These are phyloP conservation scores for Eristalis intricaria DNA, from an alignment of 2,888 invertebrate genomes.

Conservation along the genomic window DNA sequence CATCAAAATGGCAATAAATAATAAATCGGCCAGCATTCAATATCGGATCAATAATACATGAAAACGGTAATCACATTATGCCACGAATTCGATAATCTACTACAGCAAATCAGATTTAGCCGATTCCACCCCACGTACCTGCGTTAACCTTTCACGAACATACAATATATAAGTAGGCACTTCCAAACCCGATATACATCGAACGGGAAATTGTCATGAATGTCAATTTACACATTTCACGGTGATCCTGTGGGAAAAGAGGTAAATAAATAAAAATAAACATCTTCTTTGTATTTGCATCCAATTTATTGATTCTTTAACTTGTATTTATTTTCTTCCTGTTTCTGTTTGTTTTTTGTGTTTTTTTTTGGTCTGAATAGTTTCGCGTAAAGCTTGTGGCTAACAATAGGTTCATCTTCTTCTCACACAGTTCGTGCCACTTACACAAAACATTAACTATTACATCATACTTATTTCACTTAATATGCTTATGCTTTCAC, in stretches of 20 bases:
- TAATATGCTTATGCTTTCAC: conserved; percentile 15
- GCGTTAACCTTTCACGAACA: no score
- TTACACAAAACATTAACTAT: conserved; percentile 51
- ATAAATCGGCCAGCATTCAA: no score
- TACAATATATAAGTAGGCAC: no score
- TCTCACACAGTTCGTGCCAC: conserved; percentile 19
- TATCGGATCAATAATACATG: no score
- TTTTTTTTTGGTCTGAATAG: conserved; percentile 55
- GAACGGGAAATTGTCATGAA: no score
- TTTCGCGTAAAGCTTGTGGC: conserved; percentile 47
- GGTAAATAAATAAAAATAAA: conserved; percentile 5
- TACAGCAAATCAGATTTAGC: no score
- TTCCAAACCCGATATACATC: no score
- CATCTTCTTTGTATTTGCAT: conserved; percentile 51
- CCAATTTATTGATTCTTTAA: conserved; percentile 63
- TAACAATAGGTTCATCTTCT: neutral
- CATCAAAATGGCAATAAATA: no score
- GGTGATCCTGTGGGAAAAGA: neutral
- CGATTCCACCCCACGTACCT: no score
- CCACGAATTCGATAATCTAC: no score
- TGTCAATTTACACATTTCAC: no score
- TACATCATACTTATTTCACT: neutral
- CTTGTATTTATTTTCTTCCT: conserved; percentile 29
- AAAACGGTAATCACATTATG: no score
- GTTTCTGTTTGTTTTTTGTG: conserved; percentile 1